Evolutionary conservation across 2,797 vertebrate genomes (phyloP), one percentile per base, ranked within the genome.

Genomic region (Pseudochirops corinnae): DNA sequence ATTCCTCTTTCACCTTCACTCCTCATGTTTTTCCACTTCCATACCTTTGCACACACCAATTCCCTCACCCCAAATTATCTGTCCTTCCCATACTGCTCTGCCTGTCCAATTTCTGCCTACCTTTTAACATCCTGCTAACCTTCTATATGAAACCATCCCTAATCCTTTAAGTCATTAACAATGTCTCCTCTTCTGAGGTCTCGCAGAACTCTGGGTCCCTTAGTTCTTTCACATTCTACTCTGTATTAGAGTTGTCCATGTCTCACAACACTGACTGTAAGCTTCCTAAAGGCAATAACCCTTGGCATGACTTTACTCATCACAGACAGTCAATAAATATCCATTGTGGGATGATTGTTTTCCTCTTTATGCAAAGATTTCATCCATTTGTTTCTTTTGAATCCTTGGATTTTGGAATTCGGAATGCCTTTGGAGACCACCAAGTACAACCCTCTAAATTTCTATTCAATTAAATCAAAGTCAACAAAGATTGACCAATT

Each of bases 401-500:
- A 90, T 91, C 50, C 82, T 96, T 94, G 12, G 12, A 55, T 29
- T 46, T 62, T 93, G 39, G 16, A 93, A 55, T 21, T 94, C 5
- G 82, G 95, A 96, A 90, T 62, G 74, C 93, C 87, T 92, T 93
- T 90, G 96, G 53, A 52, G 96, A 93, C 94, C n/a, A 93, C 31
- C 21, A 96, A 55, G 91, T 56, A 53, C 31, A 67, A 67, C 5
- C 62, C 62, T n/a, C 33, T 67, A 67, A 67, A n/a, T 67, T 67
- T n/a, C 33, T 18, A 67, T 67, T 67, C 33, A 67, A n/a, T n/a
- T 67, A n/a, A 67, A 67, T n/a, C 13, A 67, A 67, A 67, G n/a
- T 67, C 62, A 67, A n/a, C 62, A n/a, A 67, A n/a, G 14, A 67
- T 18, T 67, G n/a, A 18, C 33, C 33, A 67, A 2, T 67, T 67